These are phyloP conservation scores for Pteria penguin DNA, from an alignment of 2,888 invertebrate species.

Conservation along the genomic window DNA sequence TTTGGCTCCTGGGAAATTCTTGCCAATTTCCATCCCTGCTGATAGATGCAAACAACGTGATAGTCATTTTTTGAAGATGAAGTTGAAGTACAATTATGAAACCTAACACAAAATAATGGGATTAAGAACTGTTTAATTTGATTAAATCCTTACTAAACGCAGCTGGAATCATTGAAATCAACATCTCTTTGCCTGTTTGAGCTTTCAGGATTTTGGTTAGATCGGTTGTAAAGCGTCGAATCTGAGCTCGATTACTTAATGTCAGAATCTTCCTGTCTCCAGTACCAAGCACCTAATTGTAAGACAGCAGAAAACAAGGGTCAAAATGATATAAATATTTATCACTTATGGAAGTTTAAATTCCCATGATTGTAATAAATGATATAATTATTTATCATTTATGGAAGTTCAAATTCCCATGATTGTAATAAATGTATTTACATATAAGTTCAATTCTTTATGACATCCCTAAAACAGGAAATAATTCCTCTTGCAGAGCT, in stretches of 20 bases:
- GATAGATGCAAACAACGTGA: too few species aligned
- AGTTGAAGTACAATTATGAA: too few species aligned
- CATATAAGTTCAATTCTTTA: too few species aligned
- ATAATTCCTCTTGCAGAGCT: too few species aligned
- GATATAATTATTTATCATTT: neutral
- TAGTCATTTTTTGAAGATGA: too few species aligned
- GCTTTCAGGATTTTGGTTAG: conserved; percentile 91
- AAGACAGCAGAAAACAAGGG: neutral
- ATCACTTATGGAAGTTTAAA: neutral
- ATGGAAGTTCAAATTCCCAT: neutral
- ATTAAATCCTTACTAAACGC: conserved; percentile 83
- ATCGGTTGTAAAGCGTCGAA: conserved; percentile 91
- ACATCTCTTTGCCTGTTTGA: conserved; percentile 87
- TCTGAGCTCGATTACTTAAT: conserved; percentile 91
- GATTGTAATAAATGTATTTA: neutral
- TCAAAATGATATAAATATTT: too few species aligned
- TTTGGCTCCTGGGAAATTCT: too few species aligned
- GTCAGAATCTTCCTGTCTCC: conserved; percentile 93
- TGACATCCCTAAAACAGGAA: too few species aligned
- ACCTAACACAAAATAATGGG: too few species aligned
- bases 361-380: neutral
- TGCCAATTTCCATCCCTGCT: too few species aligned
- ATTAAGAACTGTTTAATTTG: too few species aligned
- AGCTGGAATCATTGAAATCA: conserved; percentile 86
- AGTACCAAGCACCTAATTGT: conserved; percentile 90